Evolutionary conservation across 2,797 vertebrate species (phyloP).

Genomic region (Peromyscus nudipes): DNA sequence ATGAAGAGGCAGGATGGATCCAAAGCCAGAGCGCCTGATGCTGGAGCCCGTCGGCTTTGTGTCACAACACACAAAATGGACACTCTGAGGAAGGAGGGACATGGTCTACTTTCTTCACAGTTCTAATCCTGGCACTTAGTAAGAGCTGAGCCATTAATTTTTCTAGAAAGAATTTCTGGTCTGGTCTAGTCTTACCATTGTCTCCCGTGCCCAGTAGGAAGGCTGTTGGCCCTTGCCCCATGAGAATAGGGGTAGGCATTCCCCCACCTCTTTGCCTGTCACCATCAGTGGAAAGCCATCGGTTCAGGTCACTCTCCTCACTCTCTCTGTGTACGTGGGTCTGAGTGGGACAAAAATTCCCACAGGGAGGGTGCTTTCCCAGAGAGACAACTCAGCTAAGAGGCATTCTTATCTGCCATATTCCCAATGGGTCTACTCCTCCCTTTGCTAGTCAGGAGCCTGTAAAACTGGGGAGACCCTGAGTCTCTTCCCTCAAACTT

Average conservation of each 20-base stretch:
- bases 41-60: not conserved
- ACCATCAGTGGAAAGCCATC: not conserved
- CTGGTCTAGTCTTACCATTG: not conserved
- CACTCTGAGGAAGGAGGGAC: not conserved
- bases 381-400: not conserved
- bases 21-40: not conserved
- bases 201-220: not conserved
- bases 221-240: not conserved
- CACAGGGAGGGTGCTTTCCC: not conserved
- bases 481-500: not conserved
- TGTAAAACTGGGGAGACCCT: not conserved
- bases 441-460: not conserved
- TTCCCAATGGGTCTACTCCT: not conserved
- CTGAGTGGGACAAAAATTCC: not conserved
- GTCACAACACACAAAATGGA: not conserved
- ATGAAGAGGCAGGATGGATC: not conserved
- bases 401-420: not conserved
- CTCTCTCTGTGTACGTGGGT: accelerated
- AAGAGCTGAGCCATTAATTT: not conserved
- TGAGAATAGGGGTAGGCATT: not conserved
- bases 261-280: not conserved
- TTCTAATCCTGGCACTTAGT: not conserved
- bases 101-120: not conserved
- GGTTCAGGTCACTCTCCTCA: not conserved
- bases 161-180: constrained; percentile 42